A percentile compares a stretch with the other conserved stretches of the same genome.
These are phyloP conservation scores for Lynx canadensis DNA, from an alignment of 2,113 vertebrate genomes.

Conservation along the genomic window DNA sequence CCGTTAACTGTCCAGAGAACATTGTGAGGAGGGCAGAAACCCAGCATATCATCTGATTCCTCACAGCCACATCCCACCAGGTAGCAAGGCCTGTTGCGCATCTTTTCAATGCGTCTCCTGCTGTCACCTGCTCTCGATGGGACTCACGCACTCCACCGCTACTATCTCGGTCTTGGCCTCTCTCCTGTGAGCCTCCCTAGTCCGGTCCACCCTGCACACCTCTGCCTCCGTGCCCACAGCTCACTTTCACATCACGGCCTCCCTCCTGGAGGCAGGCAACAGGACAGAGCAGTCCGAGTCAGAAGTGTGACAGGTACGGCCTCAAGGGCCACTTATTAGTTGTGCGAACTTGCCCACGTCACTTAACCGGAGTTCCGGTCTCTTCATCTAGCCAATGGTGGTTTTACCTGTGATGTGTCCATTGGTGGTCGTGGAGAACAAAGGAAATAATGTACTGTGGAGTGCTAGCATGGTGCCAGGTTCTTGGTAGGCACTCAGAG, in stretches of 20 bases:
- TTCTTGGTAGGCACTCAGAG: not conserved
- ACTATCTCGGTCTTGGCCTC: not conserved
- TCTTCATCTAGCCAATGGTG: not conserved
- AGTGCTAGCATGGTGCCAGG: not conserved
- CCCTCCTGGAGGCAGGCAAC: not conserved
- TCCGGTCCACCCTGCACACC: not conserved
- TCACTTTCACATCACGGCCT: not conserved
- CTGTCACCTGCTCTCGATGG: not conserved
- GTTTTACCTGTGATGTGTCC: not conserved
- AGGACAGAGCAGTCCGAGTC: not conserved
- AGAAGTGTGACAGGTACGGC: not conserved
- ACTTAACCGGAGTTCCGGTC: not conserved
- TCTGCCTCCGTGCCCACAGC: not conserved
- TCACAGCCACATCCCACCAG: not conserved
- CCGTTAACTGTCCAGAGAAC: not conserved
- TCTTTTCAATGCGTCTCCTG: not conserved
- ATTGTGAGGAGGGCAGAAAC: not conserved
- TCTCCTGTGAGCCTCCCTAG: not conserved
- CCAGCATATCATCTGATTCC: not conserved
- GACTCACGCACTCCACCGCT: not conserved
- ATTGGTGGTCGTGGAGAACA: not conserved
- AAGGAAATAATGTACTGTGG: not conserved
- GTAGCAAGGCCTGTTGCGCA: no score
- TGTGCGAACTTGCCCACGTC: not conserved
- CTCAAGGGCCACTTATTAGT: not conserved